A percentile compares a stretch with the other conserved stretches of the same genome.
Conservation (phyloP, 2,888 invertebrate genomes). For the Rhingia campestris region DNA sequence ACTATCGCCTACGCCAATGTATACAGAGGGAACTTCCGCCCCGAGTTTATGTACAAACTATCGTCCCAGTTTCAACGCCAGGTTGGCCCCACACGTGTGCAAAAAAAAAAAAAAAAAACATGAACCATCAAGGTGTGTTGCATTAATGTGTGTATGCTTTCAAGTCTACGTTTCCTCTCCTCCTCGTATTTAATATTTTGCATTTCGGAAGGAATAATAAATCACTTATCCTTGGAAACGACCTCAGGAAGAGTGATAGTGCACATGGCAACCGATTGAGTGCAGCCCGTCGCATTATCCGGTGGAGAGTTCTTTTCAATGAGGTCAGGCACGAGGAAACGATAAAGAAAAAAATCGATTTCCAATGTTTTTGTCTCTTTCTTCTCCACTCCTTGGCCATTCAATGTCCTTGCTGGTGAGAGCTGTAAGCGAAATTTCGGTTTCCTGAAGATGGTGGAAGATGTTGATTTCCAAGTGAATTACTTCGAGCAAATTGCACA, state of each 20-base stretch:
- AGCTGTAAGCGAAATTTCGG: conserved; percentile 15
- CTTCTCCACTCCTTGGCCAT: not conserved
- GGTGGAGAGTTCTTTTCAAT: not conserved
- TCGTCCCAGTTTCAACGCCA: not conserved
- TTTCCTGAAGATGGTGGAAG: not conserved
- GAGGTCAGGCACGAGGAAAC: conserved; percentile 30
- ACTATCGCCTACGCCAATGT: not conserved
- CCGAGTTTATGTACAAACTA: not conserved
- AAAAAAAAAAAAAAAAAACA: not conserved
- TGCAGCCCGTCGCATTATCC: conserved; percentile 1
- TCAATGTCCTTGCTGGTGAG: not conserved
- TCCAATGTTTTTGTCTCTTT: not conserved
- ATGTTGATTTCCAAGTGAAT: conserved; percentile 12
- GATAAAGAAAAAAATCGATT: conserved; percentile 23
- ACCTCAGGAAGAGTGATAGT: conserved; percentile 19
- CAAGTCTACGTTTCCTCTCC: not conserved
- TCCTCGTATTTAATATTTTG: conserved; percentile 8
- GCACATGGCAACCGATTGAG: conserved; percentile 33
- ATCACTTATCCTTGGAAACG: conserved; percentile 29
- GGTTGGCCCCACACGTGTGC: not conserved
- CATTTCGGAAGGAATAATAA: conserved; percentile 24
- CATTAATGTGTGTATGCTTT: not conserved
- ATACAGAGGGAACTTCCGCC: not conserved
- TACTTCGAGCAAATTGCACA: not conserved
- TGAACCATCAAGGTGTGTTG: not conserved